Conservation (phyloP, 2,797 vertebrate genomes). For the Brachymystax lenok region DNA sequence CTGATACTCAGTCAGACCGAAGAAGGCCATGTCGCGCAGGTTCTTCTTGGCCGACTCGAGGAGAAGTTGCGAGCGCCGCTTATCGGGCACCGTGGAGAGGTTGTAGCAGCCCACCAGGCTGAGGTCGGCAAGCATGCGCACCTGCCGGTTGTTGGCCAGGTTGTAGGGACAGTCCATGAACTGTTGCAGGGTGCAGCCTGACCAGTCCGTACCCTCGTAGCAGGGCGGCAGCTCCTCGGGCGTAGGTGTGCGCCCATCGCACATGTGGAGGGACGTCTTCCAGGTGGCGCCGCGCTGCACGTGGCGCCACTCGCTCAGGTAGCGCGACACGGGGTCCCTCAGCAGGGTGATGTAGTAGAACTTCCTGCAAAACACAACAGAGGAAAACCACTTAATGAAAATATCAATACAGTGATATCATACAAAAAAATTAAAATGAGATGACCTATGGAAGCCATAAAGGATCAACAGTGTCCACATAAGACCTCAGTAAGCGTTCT, state of each 20-base stretch:
- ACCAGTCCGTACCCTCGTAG: slow-evolving; percentile 97
- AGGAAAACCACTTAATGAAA: background rate
- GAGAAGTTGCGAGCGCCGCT: slow-evolving; percentile 91
- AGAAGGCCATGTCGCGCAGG: slow-evolving; percentile 98
- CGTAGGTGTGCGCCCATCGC: slow-evolving; percentile 95
- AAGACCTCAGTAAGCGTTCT: too few species aligned
- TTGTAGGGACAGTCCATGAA: slow-evolving; percentile 99
- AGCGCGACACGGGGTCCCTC: slow-evolving; percentile 94
- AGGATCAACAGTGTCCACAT: too few species aligned
- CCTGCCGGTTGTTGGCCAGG: slow-evolving; percentile 93
- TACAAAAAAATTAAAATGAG: background rate
- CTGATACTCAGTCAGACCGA: slow-evolving; percentile 97
- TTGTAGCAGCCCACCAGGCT: slow-evolving; percentile 99
- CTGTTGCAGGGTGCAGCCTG: slow-evolving; percentile 94
- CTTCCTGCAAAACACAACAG: slow-evolving; percentile 78
- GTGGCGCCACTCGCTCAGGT: slow-evolving; percentile 98
- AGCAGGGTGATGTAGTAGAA: slow-evolving; percentile 98
- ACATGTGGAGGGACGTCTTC: slow-evolving; percentile 99
- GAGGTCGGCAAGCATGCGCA: slow-evolving; percentile 94
- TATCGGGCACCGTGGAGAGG: slow-evolving; percentile 95
- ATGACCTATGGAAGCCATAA: too few species aligned
- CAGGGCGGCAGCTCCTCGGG: slow-evolving; percentile 94
- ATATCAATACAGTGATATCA: background rate
- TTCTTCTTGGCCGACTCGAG: slow-evolving; percentile 98
- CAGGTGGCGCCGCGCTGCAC: slow-evolving; percentile 96